Base-by-base conservation (phyloP, 2,113 vertebrate genomes). In the Lutjanus erythropterus region DNA sequence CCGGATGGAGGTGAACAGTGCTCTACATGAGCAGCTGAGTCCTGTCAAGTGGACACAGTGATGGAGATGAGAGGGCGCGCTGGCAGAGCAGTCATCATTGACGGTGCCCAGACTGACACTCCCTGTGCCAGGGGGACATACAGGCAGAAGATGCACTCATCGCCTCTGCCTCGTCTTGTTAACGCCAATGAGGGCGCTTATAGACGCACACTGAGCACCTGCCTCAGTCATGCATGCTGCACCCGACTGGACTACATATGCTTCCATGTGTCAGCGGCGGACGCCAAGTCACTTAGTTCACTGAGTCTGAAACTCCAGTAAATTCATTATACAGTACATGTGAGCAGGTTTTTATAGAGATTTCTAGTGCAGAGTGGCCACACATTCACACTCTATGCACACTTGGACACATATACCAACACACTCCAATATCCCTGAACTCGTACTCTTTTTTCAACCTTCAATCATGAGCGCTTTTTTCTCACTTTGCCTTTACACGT, bases 131-230 rank as follows among this genome's bases (percentile, higher is more conserved):
- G 47, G 47, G 37, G 16, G 61, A 68, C 46, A 49, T 4, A 23
- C 44, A 16, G 62, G 60, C 21, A 39, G 60, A 76, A 76, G 71
- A 83, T 76, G 75, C 39, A 46, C 49, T 58, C 35, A 8, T 21
- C 4, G 9, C 23, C 49, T 2, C 19, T 47, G 53, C 16, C 52
- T 39, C 60, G 11, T 79, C 18, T 31, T 23, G 15, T 44, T 55
- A 52, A 68, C 5, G 3, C 52, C 12, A 46, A 29, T 6, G 3
- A 66, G 27, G 35, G 70, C 12, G 15, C 62, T n/a, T n/a, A 35
- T 12, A 46, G 44, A 50, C 41, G 2, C 44, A 66, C 23, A 44
- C 35, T 11, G 18, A 64, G 35, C 81, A 81, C 73, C 77, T 67
- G 66, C 58, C 56, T 66, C 53, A 44, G 27, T 62, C 2, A 59